Evolutionary conservation across 2,797 vertebrate species (phyloP), one percentile per base, ranked within the genome.

Genomic region (Vipera ursinii): DNA sequence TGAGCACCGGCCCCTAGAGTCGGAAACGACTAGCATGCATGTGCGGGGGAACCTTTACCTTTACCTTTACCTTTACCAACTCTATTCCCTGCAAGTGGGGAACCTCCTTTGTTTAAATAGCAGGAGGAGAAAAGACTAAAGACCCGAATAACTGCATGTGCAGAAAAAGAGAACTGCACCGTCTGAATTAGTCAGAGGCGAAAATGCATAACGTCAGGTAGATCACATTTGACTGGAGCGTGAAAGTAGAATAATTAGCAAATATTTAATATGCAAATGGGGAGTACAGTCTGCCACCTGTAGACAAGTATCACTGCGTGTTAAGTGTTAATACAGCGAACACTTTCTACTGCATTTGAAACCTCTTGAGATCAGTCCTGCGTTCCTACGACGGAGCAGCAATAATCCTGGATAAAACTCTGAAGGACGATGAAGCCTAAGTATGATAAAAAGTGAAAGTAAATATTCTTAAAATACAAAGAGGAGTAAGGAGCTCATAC

Each of bases 211-310:
- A 87, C 51, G 87, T 53, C 85, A 53, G 87, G 59, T 28, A 92
- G 85, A 90, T 82, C 17, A 69, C 88, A 32, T 53, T 92, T 53
- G 56, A 51, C 60, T 86, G 86, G 59, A 63, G 85, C 20, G 65
- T 56, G 32, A 86, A 89, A 78, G 87, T 90, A 91, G 92, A 94
- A 94, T 65, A 65, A 94, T 92, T 88, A 88, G 90, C 89, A 93
- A 69, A 55, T 78, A 28, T 86, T 94, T 92, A 94, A 94, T 51
- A 82, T 22, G 20, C 9, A 65, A 44, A 17, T 0, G 59, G 55
- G 82, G 20, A 92, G 2, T 56, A 5, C 10, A 8, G 60, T 48
- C 15, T 48, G n/a, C 0, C 0, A 88, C 17, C 0, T 48, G 73
- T 7, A 69, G 56, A 86, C 44, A 13, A 86, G 5, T 38, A 59